Percentiles rank a stretch among this genome's conserved stretches.
Conservation (phyloP, 2,888 invertebrate genomes). For the Aromia moschata region DNA sequence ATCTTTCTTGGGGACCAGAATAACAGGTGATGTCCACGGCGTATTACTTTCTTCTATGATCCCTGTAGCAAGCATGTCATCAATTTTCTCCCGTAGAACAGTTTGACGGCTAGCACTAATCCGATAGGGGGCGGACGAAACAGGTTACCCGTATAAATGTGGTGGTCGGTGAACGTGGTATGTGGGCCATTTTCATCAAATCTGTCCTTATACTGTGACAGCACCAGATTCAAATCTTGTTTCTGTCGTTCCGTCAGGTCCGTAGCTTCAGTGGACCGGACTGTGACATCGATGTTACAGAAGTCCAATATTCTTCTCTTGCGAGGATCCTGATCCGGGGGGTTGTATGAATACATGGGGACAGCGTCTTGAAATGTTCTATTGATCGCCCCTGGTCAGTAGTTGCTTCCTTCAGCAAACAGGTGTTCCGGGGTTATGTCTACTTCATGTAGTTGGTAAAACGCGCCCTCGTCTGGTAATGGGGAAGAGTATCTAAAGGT, state of each 20-base stretch:
- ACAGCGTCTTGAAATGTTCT: constrained; percentile 21
- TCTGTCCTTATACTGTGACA: constrained; percentile 5
- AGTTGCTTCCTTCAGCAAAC: not conserved
- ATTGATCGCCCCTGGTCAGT: constrained; percentile 17
- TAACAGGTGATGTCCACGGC: constrained; percentile 26
- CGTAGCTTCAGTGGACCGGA: constrained; percentile 17
- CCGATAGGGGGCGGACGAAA: constrained; percentile 28
- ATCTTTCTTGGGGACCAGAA: constrained; percentile 28
- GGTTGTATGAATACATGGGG: constrained; percentile 1
- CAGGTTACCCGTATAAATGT: constrained; percentile 24
- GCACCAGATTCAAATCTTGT: constrained; percentile 6
- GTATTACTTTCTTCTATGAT: constrained; percentile 34
- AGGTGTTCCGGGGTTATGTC: not conserved
- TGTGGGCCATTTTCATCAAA: constrained; percentile 25
- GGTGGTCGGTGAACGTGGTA: constrained; percentile 23
- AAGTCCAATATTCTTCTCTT: constrained; percentile 6
- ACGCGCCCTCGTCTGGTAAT: constrained; percentile 4
- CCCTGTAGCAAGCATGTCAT: constrained; percentile 20
- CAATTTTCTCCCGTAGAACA: constrained; percentile 24
- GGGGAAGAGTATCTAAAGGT: constrained; percentile 19
- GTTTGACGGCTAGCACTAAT: constrained; percentile 4
- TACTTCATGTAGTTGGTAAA: not conserved
- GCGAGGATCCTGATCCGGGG: constrained; percentile 5
- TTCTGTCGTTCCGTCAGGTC: constrained; percentile 8
- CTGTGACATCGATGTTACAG: constrained; percentile 6